A percentile compares a stretch with the other conserved stretches of the same genome.
Evolutionary conservation across 2,113 vertebrate genomes (phyloP).

Genomic region (Erinaceus europaeus): DNA sequence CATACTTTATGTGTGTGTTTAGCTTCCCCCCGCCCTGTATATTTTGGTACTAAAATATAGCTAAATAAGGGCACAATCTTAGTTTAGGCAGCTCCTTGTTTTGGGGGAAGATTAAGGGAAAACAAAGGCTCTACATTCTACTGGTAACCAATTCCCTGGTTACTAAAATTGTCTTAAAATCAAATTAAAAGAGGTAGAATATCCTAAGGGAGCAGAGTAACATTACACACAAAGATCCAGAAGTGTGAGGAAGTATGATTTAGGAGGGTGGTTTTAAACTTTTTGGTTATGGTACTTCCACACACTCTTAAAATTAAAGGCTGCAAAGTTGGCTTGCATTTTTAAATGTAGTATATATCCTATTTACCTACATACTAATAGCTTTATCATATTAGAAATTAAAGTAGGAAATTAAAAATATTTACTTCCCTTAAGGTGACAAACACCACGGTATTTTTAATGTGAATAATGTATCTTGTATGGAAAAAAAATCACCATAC

Average conservation of each 20-base stretch:
- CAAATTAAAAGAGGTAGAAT: not conserved
- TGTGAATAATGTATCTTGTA: not conserved
- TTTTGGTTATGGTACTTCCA: not conserved
- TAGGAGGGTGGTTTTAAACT: not conserved
- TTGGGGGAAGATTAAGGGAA: no score
- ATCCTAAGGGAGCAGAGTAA: not conserved
- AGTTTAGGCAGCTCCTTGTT: no score
- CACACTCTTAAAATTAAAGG: not conserved
- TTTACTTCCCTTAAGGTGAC: conserved; percentile 12
- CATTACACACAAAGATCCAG: not conserved
- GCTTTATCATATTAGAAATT: not conserved
- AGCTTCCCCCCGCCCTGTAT: no score
- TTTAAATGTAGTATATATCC: not conserved
- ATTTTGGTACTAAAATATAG: no score
- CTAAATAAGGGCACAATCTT: no score
- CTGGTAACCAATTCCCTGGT: not conserved
- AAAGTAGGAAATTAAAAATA: not conserved
- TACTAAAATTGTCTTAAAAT: not conserved
- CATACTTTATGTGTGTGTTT: no score
- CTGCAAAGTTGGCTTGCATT: not conserved
- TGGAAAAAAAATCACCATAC: not conserved
- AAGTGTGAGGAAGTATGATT: not conserved
- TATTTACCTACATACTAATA: no score
- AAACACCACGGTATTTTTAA: not conserved
- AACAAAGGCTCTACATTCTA: no score